These are phyloP conservation scores for Pseudopipra pipra DNA, from an alignment of 2,113 vertebrate species.

Conservation along the genomic window DNA sequence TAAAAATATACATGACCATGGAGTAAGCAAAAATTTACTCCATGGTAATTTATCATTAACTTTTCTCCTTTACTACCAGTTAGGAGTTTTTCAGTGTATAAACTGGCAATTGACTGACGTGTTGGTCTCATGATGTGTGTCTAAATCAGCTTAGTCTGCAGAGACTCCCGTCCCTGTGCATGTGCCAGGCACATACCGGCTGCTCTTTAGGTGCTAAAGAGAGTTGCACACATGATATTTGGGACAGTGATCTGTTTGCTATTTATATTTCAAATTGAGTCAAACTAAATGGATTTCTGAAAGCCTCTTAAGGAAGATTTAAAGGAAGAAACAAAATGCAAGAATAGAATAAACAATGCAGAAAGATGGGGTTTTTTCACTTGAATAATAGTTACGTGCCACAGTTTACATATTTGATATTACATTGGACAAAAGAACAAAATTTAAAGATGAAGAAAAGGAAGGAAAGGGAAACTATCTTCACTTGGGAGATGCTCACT, in stretches of 20 bases:
- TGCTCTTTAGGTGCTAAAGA: not conserved
- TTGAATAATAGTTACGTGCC: not conserved
- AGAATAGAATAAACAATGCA: not conserved
- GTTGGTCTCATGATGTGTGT: not conserved
- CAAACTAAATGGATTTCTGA: conserved; percentile 57
- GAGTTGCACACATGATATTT: not conserved
- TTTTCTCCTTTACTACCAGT: not conserved
- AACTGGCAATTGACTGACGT: not conserved
- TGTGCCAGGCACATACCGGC: not conserved
- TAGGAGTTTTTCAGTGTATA: not conserved
- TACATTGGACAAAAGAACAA: not conserved
- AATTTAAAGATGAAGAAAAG: not conserved
- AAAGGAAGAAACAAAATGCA: not conserved
- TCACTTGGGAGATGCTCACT: not conserved
- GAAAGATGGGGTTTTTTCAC: not conserved
- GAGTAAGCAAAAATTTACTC: not conserved
- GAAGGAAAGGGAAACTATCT: not conserved
- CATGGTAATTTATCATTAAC: not conserved
- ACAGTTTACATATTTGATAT: not conserved
- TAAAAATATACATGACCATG: not conserved
- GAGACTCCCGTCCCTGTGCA: not conserved
- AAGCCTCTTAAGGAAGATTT: conserved; percentile 61
- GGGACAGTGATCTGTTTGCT: conserved; percentile 49
- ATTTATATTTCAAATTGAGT: conserved; percentile 50
- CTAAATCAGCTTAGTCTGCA: conserved; percentile 27